Conservation (phyloP, 2,888 invertebrate genomes). For the Macrophya annulata region DNA sequence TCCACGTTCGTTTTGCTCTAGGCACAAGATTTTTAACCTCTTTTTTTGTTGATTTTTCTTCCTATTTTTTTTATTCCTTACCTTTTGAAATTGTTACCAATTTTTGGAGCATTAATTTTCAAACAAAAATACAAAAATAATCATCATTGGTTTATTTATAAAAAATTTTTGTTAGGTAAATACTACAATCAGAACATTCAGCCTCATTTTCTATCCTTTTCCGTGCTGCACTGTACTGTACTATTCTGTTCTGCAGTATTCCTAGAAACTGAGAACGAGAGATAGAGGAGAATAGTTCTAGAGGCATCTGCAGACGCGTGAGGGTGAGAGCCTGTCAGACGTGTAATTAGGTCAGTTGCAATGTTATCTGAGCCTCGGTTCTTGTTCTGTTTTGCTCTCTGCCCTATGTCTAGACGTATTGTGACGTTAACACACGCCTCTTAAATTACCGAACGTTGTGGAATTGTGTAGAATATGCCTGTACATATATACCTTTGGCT, state of each 20-base stretch:
- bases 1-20: neutral
- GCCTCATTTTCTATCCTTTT: no score
- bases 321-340: conserved; percentile 51
- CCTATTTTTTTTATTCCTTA: no score
- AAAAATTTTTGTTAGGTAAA: neutral
- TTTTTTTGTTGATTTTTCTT: neutral
- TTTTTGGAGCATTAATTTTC: neutral
- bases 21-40: neutral
- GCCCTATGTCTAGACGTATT: conserved; percentile 36
- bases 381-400: conserved; percentile 8
- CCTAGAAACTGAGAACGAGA: conserved; percentile 11
- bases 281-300: conserved; percentile 14
- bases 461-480: neutral
- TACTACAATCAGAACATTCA: neutral
- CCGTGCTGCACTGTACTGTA: neutral
- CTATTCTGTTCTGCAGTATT: neutral
- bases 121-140: no score
- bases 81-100: neutral
- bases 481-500: neutral
- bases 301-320: conserved; percentile 53
- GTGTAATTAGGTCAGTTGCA: conserved; percentile 69
- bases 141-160: neutral
- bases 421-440: neutral
- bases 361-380: conserved; percentile 65
- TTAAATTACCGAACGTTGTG: neutral